These are phyloP conservation scores for Micronycteris hirsuta DNA, from an alignment of 2,113 vertebrate species.

Conservation along the genomic window DNA sequence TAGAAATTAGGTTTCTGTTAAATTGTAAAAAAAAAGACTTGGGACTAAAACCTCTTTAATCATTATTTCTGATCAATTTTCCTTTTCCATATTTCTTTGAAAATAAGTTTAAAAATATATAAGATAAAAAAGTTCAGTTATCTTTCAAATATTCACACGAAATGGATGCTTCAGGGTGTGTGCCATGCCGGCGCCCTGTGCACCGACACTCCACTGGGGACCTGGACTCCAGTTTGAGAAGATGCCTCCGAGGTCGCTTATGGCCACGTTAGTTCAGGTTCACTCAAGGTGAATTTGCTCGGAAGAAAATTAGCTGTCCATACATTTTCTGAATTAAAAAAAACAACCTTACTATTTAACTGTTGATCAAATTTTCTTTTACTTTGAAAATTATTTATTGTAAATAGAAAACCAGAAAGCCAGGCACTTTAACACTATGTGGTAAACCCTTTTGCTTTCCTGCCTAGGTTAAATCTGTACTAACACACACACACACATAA, in stretches of 20 bases:
- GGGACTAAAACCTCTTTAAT: not conserved
- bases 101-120: not conserved
- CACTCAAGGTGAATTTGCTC: not conserved
- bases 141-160: not conserved
- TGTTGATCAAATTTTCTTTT: conserved; percentile 8
- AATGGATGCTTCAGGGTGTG: not conserved
- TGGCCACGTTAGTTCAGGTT: not conserved
- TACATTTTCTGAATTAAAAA: not conserved
- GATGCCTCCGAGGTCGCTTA: not conserved
- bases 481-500: too few species aligned
- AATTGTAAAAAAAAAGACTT: not conserved
- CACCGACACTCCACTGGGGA: accelerated
- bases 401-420: not conserved
- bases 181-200: not conserved
- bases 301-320: not conserved
- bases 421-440: not conserved
- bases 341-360: not conserved
- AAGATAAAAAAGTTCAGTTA: not conserved
- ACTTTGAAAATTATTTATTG: not conserved
- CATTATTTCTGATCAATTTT: not conserved
- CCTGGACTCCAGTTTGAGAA: not conserved
- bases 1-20: not conserved
- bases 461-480: not conserved
- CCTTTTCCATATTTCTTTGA: not conserved
- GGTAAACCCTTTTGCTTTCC: not conserved